These are phyloP conservation scores for Hylaeus anthracinus DNA, from an alignment of 1,140 invertebrate species.

Conservation along the genomic window DNA sequence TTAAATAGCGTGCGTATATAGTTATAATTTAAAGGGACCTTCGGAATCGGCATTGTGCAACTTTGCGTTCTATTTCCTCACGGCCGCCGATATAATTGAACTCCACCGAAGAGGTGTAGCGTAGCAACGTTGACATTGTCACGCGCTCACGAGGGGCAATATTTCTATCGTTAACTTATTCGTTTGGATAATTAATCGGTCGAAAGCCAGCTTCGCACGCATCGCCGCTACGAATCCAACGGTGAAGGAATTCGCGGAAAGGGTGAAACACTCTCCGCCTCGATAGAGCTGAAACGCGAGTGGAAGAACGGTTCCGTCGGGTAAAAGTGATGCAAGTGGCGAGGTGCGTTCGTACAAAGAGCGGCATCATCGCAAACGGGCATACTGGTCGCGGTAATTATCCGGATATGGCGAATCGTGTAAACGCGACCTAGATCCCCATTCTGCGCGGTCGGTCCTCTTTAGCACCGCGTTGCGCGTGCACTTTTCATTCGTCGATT, in stretches of 20 bases:
- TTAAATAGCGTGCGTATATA: slow-evolving; percentile 19
- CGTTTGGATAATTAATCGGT: no score
- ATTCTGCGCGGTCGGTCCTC: slow-evolving; percentile 51
- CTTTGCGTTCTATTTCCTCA: slow-evolving; percentile 63
- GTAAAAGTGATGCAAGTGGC: slow-evolving; percentile 60
- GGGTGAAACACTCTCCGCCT: background rate
- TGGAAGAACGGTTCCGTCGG: slow-evolving; percentile 41
- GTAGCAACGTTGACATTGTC: slow-evolving; percentile 47
- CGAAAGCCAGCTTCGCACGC: no score
- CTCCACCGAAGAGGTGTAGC: slow-evolving; percentile 45
- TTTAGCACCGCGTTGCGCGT: slow-evolving; percentile 31
- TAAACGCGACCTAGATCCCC: slow-evolving; percentile 65
- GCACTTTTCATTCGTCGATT: slow-evolving; percentile 5
- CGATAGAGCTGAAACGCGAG: background rate
- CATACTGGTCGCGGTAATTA: slow-evolving; percentile 63
- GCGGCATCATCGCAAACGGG: slow-evolving; percentile 28
- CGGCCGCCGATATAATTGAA: slow-evolving; percentile 62
- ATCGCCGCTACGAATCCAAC: no score
- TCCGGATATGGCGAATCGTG: slow-evolving; percentile 67
- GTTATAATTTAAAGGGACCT: slow-evolving; percentile 58
- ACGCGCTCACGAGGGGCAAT: slow-evolving; percentile 17
- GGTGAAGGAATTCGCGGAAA: background rate
- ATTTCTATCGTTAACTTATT: background rate
- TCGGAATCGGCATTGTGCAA: slow-evolving; percentile 58
- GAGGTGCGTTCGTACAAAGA: slow-evolving; percentile 44